Evolutionary conservation across 1,140 invertebrate species (phyloP).

Genomic region (Hyposmocoma kahamanoa): DNA sequence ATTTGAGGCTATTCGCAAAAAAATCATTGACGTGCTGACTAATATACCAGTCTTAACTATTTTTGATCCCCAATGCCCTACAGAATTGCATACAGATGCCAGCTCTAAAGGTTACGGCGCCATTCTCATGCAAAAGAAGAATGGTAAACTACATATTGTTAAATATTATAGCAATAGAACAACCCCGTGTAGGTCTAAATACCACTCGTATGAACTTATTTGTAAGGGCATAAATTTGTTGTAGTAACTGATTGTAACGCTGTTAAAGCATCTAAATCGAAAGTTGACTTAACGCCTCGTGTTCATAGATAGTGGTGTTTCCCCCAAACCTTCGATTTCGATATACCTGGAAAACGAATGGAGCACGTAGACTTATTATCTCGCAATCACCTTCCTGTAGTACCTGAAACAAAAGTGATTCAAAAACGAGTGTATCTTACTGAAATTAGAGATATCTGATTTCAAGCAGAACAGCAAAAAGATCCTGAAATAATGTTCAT

Average conservation of each 20-base stretch:
- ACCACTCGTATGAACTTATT: slow-evolving; percentile 12
- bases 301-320: background rate
- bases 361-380: slow-evolving; percentile 16
- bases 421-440: slow-evolving; percentile 14
- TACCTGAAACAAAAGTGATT: slow-evolving; percentile 9
- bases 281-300: slow-evolving; percentile 1
- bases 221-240: slow-evolving; percentile 13
- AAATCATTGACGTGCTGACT: background rate
- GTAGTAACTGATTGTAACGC: slow-evolving; percentile 16
- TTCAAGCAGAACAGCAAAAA: slow-evolving; percentile 2
- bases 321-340: slow-evolving; percentile 3
- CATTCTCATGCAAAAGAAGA: slow-evolving; percentile 10
- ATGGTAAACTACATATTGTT: slow-evolving; percentile 15
- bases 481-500: background rate
- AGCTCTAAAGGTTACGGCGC: background rate
- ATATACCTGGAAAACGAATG: slow-evolving; percentile 14
- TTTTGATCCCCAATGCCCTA: slow-evolving; percentile 31
- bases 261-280: slow-evolving; percentile 2
- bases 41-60: slow-evolving; percentile 32
- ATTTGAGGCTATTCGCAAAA: slow-evolving; percentile 2
- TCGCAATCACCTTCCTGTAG: background rate
- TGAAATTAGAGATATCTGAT: background rate
- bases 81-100: slow-evolving; percentile 16
- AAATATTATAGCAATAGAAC: background rate
- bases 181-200: background rate